Percentiles rank a stretch among this genome's conserved stretches.
Conservation (phyloP, 2,888 invertebrate genomes). For the Punctoribates punctum region DNA sequence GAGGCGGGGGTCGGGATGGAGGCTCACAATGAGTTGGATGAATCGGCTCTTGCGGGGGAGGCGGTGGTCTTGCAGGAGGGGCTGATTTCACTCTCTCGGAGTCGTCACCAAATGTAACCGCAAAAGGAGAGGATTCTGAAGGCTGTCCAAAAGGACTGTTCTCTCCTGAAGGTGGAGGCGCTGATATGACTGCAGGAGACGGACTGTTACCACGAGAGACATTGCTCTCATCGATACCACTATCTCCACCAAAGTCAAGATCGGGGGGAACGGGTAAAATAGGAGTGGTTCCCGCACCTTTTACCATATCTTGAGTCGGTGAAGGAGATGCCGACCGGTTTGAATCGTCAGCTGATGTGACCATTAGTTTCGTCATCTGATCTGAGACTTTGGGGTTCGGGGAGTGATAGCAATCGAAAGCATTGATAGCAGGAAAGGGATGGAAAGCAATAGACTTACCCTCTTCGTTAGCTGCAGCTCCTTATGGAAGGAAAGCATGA, state of each 20-base stretch:
- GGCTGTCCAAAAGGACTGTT: conserved; percentile 45
- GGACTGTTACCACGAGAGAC: background rate
- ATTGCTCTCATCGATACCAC: conserved; percentile 38
- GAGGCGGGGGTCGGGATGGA: conserved; percentile 39
- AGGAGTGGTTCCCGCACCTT: conserved; percentile 50
- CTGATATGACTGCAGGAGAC: conserved; percentile 9
- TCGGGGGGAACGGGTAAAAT: conserved; percentile 48
- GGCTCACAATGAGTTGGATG: conserved; percentile 7
- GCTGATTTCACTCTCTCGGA: background rate
- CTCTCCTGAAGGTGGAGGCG: conserved; percentile 35
- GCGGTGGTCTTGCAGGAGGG: conserved; percentile 40
- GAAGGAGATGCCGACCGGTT: conserved; percentile 49
- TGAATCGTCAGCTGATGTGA: conserved; percentile 27
- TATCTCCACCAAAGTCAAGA: conserved; percentile 46
- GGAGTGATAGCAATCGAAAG: background rate
- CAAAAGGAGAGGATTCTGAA: conserved; percentile 40
- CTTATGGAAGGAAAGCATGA: conserved; percentile 13
- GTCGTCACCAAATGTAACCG: background rate
- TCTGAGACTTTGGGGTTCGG: background rate
- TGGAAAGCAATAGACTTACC: background rate
- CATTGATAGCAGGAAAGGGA: too few relatives aligned
- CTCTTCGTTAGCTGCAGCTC: background rate
- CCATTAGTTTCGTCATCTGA: background rate
- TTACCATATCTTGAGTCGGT: conserved; percentile 48
- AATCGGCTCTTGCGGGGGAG: conserved; percentile 41